Conservation (phyloP, 1,140 invertebrate species). For the Drosophila bocqueti region DNA sequence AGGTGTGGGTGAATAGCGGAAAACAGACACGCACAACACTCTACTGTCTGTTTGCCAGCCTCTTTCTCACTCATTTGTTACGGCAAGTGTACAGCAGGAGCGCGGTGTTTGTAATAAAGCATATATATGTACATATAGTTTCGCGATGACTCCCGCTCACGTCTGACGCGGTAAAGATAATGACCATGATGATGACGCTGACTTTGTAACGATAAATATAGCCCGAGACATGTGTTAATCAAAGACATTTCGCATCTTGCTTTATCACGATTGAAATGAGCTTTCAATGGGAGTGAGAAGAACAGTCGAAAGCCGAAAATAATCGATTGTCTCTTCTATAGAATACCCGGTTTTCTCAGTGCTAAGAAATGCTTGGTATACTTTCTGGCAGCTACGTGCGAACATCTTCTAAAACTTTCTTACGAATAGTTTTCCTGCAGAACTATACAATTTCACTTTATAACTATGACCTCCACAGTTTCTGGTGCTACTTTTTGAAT, state of each 20-base stretch:
- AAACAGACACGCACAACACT: conserved; percentile 68
- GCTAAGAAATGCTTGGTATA: neutral
- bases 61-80: conserved; percentile 71
- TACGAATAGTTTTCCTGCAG: neutral
- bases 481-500: neutral
- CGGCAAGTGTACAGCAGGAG: conserved; percentile 55
- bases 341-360: neutral
- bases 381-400: neutral
- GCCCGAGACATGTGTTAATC: conserved; percentile 46
- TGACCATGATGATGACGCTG: conserved; percentile 31
- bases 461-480: neutral
- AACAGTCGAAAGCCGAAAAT: neutral
- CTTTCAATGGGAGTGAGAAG: neutral
- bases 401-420: neutral
- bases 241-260: conserved; percentile 17
- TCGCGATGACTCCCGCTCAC: conserved; percentile 5
- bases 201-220: conserved; percentile 63
- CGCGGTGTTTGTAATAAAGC: conserved; percentile 64
- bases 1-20: conserved; percentile 51
- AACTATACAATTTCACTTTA: neutral
- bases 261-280: conserved; percentile 25
- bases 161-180: conserved; percentile 34
- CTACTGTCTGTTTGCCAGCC: conserved; percentile 64
- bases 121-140: conserved; percentile 64
- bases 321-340: neutral